Evolutionary conservation across 2,888 invertebrate species (phyloP), one percentile per base, ranked within the genome.

Genomic region (Flexamia atlantica): DNA sequence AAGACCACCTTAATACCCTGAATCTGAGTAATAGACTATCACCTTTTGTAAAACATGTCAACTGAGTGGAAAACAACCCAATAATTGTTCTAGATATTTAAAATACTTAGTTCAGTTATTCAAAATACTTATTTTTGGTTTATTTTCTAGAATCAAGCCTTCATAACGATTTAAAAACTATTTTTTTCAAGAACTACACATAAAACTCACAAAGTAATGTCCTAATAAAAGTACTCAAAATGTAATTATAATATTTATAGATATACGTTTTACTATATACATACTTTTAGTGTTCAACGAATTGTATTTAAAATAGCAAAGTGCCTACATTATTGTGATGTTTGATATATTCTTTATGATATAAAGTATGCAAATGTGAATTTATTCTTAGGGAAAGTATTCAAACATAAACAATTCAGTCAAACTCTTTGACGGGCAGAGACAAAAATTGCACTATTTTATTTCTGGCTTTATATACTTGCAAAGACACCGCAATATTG

Each of bases 311-410:
- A 40, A 28, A 57, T 32, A 79, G 79, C 17, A n/a, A 79, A 79
- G 79, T 79, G 79, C 79, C 79, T 79, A 53, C n/a, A 32, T 76
- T 32, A 79, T 42, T 76, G 74, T 76, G 74, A 76, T 76, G 74
- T 76, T 76, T 46, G 28, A 70, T 70, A 30, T 36, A 40, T 40
- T n/a, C 70, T 40, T 70, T 40, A 36, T 23, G 17, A 70, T 30
- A 68, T 7, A 40, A 70, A 70, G n/a, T 40, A 20, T 70, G 40
- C 10, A 3, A n/a, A 57, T 2, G 20, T 68, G 32, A 68, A 68
- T 30, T 68, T 70, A n/a, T 7, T 40, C 32, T 70, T 40, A 70
- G n/a, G 23, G 20, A 70, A 40, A 68, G 20, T 40, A n/a, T 28
- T 28, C 25, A 28, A 64, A 28, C 14, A 14, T 28, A 64, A 64